phyloP scores from a whole-genome alignment of 1,140 invertebrate genomes.

The Heliconius congener region DNA sequence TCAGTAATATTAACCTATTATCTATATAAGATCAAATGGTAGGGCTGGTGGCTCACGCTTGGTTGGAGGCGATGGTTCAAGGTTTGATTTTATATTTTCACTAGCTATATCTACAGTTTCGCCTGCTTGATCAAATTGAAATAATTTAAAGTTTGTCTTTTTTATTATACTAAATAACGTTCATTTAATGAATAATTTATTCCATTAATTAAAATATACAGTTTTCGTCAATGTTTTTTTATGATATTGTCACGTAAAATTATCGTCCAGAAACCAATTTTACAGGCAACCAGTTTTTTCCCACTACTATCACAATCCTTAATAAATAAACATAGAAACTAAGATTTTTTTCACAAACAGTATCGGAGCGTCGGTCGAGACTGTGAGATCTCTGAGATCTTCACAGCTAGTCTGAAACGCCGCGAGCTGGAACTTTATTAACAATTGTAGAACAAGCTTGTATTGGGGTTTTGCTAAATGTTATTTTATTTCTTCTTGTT shows the following conservation, averaged over 20 bases:
- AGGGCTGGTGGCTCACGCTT: not conserved
- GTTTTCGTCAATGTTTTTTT: too few species aligned
- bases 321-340: not conserved
- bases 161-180: too few species aligned
- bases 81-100: too few species aligned
- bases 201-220: too few species aligned
- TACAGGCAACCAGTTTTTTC: too few species aligned
- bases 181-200: too few species aligned
- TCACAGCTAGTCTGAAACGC: not conserved
- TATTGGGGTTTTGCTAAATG: not conserved
- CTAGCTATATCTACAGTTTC: too few species aligned
- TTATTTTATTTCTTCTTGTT: not conserved
- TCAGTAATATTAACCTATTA: not conserved
- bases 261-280: too few species aligned
- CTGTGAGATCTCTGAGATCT: not conserved
- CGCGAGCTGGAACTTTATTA: constrained; percentile 3
- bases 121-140: too few species aligned
- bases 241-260: too few species aligned
- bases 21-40: not conserved
- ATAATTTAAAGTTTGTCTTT: too few species aligned
- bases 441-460: constrained; percentile 1
- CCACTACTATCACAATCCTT: not conserved
- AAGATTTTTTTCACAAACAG: not conserved
- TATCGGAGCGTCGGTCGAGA: not conserved
- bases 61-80: too few species aligned